A percentile compares a stretch with the other conserved stretches of the same genome.
These are phyloP conservation scores for Centrocercus urophasianus DNA, from an alignment of 2,113 vertebrate species.

Conservation along the genomic window DNA sequence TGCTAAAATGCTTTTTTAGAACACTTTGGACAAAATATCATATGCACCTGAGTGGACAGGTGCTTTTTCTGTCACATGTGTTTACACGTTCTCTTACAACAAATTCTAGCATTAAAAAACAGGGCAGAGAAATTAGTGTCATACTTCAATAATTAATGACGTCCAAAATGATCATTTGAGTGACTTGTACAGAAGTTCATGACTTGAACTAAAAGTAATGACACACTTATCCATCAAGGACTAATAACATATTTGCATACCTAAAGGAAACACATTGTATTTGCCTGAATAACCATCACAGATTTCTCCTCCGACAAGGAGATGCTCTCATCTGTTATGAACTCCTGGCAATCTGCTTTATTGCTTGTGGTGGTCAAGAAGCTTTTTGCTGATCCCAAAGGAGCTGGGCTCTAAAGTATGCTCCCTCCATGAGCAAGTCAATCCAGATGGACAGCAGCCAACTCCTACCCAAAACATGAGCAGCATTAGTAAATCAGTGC, in stretches of 20 bases:
- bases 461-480: slow-evolving; percentile 31
- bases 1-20: background rate
- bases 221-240: slow-evolving; percentile 3
- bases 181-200: background rate
- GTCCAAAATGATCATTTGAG: background rate
- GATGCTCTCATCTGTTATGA: slow-evolving; percentile 42
- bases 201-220: background rate
- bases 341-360: slow-evolving; percentile 33
- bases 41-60: background rate
- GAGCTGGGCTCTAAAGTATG: background rate
- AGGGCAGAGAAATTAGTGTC: background rate
- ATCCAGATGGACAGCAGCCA: slow-evolving; percentile 47
- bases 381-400: slow-evolving; percentile 45
- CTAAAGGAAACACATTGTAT: slow-evolving; percentile 21
- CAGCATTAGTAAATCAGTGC: slow-evolving; percentile 23
- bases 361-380: slow-evolving; percentile 35
- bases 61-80: background rate
- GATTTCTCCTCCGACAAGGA: background rate
- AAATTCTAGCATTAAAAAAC: background rate
- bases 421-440: background rate
- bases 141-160: background rate
- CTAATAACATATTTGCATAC: slow-evolving; percentile 49
- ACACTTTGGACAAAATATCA: background rate
- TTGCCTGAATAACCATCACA: slow-evolving; percentile 32
- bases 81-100: background rate